Percentiles rank a stretch among this genome's conserved stretches.
phyloP scores from a whole-genome alignment of 2,797 vertebrate genomes.

The Urosaurus nigricauda region DNA sequence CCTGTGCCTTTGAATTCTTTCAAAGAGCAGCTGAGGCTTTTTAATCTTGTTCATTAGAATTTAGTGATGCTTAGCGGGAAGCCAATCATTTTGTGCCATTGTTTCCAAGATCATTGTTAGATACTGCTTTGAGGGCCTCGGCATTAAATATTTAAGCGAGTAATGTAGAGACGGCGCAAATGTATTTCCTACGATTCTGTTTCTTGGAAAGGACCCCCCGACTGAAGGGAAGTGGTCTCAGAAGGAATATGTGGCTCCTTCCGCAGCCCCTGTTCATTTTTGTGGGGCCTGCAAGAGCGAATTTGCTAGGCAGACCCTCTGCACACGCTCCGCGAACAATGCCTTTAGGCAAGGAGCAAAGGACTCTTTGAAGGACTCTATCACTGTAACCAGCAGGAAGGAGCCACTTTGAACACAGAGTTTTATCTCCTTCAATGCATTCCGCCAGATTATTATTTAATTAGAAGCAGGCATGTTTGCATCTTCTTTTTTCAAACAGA shows the following conservation, averaged over 20 bases:
- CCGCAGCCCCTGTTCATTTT: not conserved
- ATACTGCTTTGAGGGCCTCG: not conserved
- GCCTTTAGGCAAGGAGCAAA: not conserved
- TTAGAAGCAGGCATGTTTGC: constrained; percentile 20
- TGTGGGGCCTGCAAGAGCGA: not conserved
- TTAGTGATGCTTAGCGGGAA: not conserved
- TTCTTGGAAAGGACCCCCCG: not conserved
- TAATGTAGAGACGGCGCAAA: not conserved
- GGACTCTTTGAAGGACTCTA: not conserved
- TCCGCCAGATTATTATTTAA: constrained; percentile 31
- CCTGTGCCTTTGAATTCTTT: no score
- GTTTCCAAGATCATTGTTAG: not conserved
- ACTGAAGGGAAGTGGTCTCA: not conserved
- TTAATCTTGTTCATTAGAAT: not conserved
- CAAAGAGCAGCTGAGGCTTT: not conserved
- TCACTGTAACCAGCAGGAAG: constrained; percentile 9
- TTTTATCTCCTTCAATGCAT: constrained; percentile 1
- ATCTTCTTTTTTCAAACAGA: not conserved
- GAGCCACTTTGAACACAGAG: not conserved
- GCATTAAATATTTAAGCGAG: not conserved
- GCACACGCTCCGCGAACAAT: not conserved
- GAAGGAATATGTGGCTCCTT: not conserved
- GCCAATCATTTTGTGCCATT: not conserved
- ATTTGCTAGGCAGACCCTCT: not conserved
- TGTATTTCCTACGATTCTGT: no score